phyloP scores from a whole-genome alignment of 2,888 invertebrate genomes.

The Augochlorella aurata region DNA sequence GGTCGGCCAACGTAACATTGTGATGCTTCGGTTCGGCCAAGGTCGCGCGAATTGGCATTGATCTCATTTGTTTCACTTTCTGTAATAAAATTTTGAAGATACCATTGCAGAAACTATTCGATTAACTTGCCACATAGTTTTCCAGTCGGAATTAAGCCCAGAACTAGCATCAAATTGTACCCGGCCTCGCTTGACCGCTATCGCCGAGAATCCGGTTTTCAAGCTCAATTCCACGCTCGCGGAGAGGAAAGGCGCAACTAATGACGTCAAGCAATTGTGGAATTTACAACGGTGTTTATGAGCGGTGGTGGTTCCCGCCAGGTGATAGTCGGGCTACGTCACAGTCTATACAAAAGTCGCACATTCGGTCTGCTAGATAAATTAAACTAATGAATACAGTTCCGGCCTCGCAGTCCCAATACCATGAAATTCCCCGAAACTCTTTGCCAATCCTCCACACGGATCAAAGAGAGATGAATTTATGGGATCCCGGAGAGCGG shows the following conservation, averaged over 20 bases:
- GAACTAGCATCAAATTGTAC: not conserved
- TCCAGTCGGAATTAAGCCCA: not conserved
- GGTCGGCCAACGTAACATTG: not conserved
- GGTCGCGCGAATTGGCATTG: not conserved
- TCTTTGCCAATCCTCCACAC: not conserved
- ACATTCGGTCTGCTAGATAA: not conserved
- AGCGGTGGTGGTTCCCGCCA: conserved; percentile 1
- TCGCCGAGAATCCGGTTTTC: not conserved
- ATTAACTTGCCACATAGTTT: not conserved
- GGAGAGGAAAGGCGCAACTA: not conserved
- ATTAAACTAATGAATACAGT: not conserved
- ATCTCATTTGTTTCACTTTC: not conserved
- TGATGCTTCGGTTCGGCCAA: not conserved
- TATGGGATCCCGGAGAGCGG: not conserved
- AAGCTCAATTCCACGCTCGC: not conserved
- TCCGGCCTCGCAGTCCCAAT: not conserved
- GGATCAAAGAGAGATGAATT: not conserved
- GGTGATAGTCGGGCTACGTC: conserved; percentile 20
- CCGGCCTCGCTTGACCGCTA: not conserved
- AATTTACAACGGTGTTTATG: conserved; percentile 41
- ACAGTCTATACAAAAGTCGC: not conserved
- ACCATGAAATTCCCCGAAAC: not conserved
- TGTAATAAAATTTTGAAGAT: too few species aligned
- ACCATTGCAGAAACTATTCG: not conserved
- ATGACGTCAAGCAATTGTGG: conserved; percentile 15